Base-by-base conservation (phyloP, 2,888 invertebrate species). In the Geotrupes spiniger region DNA sequence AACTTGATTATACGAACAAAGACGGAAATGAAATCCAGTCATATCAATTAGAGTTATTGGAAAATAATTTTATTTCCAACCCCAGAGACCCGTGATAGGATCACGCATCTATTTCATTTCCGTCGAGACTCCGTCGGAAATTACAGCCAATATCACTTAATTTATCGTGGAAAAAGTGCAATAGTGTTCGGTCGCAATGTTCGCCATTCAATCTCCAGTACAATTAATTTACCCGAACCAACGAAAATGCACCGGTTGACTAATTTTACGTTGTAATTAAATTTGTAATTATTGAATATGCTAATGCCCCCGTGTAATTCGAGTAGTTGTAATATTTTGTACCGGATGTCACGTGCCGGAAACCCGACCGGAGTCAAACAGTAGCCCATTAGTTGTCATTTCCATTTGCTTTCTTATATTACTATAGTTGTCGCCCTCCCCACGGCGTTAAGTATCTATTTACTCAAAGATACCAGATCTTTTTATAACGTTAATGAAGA, bases 281-380 rank as follows among this genome's bases (percentile, higher is more conserved):
- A 37, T 48, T 43, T 43, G 42, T 42, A 48, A 48, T 48, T 48
- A 48, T 43, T 42, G 27, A 29, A 28, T n/a, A 38, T 42, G 42
- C 28, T 48, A 48, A 48, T 42, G 48, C 48, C 26, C 31, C 40
- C 39, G 21, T 37, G 48, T 38, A 48, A 48, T 31, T 38, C 39
- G 48, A 48, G 42, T 36, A 42, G 42, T 15, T 37, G 45, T 31
- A 39, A 46, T 46, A 46, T 46, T 46, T 46, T 39, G 46, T 39
- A 40, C 54, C 56, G 60, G 61, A 62, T 57, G 63, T 64, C 61
- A 64, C 64, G 63, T 58, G 56, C 56, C 63, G 63, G 64, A 66
- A 66, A 64, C 62, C 61, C 59, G 61, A 64, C 60, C 62, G 61
- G 61, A 61, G 60, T 60, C 63, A 64, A 64, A 65, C 63, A 63